Conservation (phyloP, 2,888 invertebrate species). For the Melitaea athalia region DNA sequence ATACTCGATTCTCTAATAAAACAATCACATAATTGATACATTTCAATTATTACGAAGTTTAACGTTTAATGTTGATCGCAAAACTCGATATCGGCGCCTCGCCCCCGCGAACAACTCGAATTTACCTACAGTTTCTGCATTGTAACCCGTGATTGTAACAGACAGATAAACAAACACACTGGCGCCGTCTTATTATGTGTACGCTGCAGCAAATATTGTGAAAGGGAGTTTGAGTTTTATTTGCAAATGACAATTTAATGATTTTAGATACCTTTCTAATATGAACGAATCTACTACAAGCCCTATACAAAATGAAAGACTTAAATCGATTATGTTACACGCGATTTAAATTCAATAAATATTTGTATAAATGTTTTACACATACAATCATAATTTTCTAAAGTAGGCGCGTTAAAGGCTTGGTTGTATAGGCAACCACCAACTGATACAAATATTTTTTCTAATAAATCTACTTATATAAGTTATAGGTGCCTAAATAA, state of each 20-base stretch:
- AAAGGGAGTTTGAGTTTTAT: conserved; percentile 13
- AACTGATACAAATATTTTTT: too few species aligned
- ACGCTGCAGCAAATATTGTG: conserved; percentile 32
- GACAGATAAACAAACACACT: conserved; percentile 34
- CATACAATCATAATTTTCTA: too few species aligned
- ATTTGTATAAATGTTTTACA: too few species aligned
- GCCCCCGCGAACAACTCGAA: conserved; percentile 5
- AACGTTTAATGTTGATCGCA: conserved; percentile 4
- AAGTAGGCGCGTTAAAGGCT: too few species aligned
- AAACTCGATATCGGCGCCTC: conserved; percentile 10
- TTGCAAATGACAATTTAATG: neutral
- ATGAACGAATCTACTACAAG: too few species aligned
- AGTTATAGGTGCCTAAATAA: too few species aligned
- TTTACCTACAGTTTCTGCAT: conserved; percentile 11
- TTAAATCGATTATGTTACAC: too few species aligned
- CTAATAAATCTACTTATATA: too few species aligned
- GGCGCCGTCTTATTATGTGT: conserved; percentile 32
- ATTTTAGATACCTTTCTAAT: neutral
- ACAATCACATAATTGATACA: neutral
- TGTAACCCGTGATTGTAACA: too few species aligned
- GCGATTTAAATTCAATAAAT: too few species aligned
- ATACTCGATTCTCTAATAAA: neutral
- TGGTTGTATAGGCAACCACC: too few species aligned
- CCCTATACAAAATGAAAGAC: too few species aligned
- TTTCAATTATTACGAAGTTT: conserved; percentile 5